phyloP scores from a whole-genome alignment of 2,888 invertebrate species.

The Napeogenes sylphis region DNA sequence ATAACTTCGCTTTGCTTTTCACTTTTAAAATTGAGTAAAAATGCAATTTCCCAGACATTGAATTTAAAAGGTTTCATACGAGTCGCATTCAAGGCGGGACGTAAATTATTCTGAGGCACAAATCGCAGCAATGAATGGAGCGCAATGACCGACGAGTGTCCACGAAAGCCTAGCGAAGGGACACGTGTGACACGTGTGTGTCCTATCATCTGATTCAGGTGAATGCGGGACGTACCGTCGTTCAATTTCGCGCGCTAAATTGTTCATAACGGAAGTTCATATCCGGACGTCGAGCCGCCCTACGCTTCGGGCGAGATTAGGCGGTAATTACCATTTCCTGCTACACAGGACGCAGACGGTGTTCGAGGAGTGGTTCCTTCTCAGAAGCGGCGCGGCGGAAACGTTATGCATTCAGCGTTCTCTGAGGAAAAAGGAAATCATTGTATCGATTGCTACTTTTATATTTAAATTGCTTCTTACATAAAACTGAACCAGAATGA shows the following conservation, averaged over 20 bases:
- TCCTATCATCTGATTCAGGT: constrained; percentile 54
- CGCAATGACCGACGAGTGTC: constrained; percentile 41
- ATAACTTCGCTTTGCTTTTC: constrained; percentile 29
- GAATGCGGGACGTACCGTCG: constrained; percentile 68
- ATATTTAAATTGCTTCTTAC: constrained; percentile 34
- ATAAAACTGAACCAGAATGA: no score
- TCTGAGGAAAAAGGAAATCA: constrained; percentile 52
- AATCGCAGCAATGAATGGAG: constrained; percentile 51
- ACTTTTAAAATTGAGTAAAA: constrained; percentile 55
- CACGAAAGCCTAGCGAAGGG: background rate
- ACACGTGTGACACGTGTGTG: constrained; percentile 45
- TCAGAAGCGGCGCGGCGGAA: constrained; percentile 42
- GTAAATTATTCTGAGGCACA: constrained; percentile 50
- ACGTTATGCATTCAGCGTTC: constrained; percentile 43
- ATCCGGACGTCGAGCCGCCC: constrained; percentile 81
- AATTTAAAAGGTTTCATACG: constrained; percentile 51
- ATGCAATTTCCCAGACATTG: constrained; percentile 53
- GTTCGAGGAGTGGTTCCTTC: constrained; percentile 54
- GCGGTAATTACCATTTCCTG: constrained; percentile 79
- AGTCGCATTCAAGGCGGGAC: constrained; percentile 53
- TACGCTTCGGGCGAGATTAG: constrained; percentile 77
- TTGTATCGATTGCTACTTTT: constrained; percentile 36
- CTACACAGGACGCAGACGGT: constrained; percentile 69
- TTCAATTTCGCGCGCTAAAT: constrained; percentile 84
- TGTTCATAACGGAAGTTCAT: constrained; percentile 93